Evolutionary conservation across 30 jellyfish, hydroid and myxozoan genomes (phyloP).

Genomic region (Aurelia aurita): DNA sequence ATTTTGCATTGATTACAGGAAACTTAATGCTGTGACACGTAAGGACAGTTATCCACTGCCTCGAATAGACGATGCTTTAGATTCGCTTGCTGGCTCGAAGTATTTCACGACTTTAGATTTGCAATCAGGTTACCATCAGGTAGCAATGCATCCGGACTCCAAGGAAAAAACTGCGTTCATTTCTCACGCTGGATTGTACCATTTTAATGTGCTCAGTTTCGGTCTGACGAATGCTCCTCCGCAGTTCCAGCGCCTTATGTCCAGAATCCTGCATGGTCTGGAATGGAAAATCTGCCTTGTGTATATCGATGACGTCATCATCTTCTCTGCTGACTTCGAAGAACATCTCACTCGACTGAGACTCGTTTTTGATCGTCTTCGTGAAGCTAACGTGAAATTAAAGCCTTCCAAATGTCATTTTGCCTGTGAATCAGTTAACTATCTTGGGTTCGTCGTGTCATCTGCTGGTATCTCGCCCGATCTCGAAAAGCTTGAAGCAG

Average conservation of each 20-base stretch:
- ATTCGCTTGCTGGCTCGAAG: conserved; percentile 2
- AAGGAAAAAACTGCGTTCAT: no score
- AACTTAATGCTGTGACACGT: conserved; percentile 48
- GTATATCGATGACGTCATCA: conserved; percentile 62
- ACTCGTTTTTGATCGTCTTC: conserved; percentile 47
- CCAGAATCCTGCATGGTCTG: conserved; percentile 37
- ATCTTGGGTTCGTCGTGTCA: conserved; percentile 60
- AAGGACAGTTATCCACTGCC: conserved; percentile 54
- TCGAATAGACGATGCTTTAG: conserved; percentile 33
- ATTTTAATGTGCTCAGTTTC: conserved; percentile 25
- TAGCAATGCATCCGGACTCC: conserved; percentile 17
- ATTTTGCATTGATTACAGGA: conserved; percentile 22
- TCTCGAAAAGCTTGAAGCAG: conserved; percentile 23
- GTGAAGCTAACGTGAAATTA: background rate
- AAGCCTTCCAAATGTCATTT: conserved; percentile 2
- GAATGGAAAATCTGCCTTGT: conserved; percentile 38
- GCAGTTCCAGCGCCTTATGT: conserved; percentile 56
- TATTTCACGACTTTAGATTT: conserved; percentile 26
- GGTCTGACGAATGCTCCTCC: conserved; percentile 58
- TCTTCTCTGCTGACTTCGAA: conserved; percentile 40
- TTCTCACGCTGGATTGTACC: conserved; percentile 28
- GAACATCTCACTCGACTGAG: conserved; percentile 44
- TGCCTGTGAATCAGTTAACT: background rate
- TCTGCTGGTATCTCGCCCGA: conserved; percentile 47
- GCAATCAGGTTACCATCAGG: conserved; percentile 34